phyloP scores from a whole-genome alignment of 2,888 invertebrate species.

The Hoplodrina blanda region DNA sequence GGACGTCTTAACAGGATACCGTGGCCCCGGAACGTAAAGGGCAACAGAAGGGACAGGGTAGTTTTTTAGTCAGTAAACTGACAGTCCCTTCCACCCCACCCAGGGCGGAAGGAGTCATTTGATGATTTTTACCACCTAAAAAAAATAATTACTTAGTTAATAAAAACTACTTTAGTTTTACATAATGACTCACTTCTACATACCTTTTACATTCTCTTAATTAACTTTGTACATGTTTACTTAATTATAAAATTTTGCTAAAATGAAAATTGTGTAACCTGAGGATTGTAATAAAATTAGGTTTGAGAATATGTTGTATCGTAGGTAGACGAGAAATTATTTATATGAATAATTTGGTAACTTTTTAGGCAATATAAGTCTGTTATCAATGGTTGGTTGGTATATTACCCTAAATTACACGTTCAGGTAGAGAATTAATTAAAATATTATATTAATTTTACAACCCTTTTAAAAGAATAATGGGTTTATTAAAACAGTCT shows the following conservation, averaged over 20 bases:
- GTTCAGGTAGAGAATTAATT: conserved; percentile 12
- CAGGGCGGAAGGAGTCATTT: too few relatives aligned
- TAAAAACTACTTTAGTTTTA: conserved; percentile 8
- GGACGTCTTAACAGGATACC: too few relatives aligned
- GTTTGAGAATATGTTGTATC: conserved; percentile 20
- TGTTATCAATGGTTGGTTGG: neutral
- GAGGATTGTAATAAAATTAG: conserved; percentile 17
- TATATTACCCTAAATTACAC: conserved; percentile 2
- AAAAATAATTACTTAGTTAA: neutral
- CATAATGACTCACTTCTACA: neutral
- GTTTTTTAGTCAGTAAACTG: too few relatives aligned
- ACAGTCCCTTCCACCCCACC: too few relatives aligned
- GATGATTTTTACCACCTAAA: too few relatives aligned
- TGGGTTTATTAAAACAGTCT: neutral
- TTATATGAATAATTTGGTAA: conserved; percentile 30
- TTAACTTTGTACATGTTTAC: conserved; percentile 1
- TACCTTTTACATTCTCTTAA: conserved; percentile 15
- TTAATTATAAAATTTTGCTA: conserved; percentile 12
- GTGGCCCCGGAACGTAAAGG: too few relatives aligned
- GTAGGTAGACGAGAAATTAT: conserved; percentile 35
- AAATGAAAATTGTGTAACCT: conserved; percentile 12
- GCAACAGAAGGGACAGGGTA: too few relatives aligned
- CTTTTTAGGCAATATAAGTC: conserved; percentile 5
- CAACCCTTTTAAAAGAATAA: neutral
- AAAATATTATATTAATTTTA: conserved; percentile 17